Percentiles rank a stretch among this genome's conserved stretches.
These are phyloP conservation scores for Ectemnius cavifrons DNA, from an alignment of 2,888 invertebrate species.

Conservation along the genomic window DNA sequence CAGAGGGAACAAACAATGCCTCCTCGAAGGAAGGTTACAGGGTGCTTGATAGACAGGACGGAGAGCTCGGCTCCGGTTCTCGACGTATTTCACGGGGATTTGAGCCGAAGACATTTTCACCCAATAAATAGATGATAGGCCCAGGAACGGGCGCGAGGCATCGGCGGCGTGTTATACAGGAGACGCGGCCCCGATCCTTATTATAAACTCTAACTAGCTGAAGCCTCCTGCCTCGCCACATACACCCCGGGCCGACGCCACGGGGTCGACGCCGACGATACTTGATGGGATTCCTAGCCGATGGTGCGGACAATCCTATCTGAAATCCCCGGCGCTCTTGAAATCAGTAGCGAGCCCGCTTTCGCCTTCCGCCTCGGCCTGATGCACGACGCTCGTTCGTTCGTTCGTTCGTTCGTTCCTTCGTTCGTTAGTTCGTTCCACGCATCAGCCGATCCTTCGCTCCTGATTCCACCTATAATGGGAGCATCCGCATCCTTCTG, in stretches of 20 bases:
- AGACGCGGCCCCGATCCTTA: slow-evolving; percentile 72
- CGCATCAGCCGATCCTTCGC: slow-evolving; percentile 61
- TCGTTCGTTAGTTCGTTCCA: no score
- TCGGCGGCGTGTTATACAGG: slow-evolving; percentile 72
- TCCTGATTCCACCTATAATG: slow-evolving; percentile 48
- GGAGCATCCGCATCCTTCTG: slow-evolving; percentile 20
- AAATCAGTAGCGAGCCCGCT: slow-evolving; percentile 66
- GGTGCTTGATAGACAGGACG: slow-evolving; percentile 2
- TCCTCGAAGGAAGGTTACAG: slow-evolving; percentile 48
- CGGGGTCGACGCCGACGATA: slow-evolving; percentile 64
- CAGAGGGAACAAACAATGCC: slow-evolving; percentile 66
- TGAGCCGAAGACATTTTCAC: slow-evolving; percentile 78
- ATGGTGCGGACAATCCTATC: slow-evolving; percentile 78
- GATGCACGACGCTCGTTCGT: slow-evolving; percentile 54
- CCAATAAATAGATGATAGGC: slow-evolving; percentile 77
- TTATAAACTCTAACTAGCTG: slow-evolving; percentile 78
- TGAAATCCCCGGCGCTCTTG: slow-evolving; percentile 66
- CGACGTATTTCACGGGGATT: slow-evolving; percentile 77
- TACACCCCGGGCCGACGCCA: slow-evolving; percentile 68
- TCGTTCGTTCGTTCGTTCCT: no score
- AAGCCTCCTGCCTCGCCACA: slow-evolving; percentile 52
- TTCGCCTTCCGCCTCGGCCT: slow-evolving; percentile 61
- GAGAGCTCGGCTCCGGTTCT: slow-evolving; percentile 37
- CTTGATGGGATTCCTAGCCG: slow-evolving; percentile 78
- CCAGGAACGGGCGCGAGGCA: slow-evolving; percentile 63